phyloP scores from a whole-genome alignment of 2,797 vertebrate genomes.

The Potorous gilbertii region DNA sequence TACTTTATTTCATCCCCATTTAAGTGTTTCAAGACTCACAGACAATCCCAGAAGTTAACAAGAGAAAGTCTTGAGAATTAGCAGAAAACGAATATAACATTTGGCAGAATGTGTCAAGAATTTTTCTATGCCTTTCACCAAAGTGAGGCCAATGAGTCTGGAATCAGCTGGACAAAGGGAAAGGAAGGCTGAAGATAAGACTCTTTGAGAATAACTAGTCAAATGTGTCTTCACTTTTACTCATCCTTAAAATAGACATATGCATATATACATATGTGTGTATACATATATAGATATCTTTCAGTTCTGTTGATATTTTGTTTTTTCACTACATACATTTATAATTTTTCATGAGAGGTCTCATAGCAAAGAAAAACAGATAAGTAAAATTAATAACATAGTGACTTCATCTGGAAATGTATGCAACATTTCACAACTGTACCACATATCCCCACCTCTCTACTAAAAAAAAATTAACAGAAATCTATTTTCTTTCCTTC shows the following conservation, averaged over 20 bases:
- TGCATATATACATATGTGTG: background rate
- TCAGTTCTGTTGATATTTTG: background rate
- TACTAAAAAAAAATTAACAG: background rate
- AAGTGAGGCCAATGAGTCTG: background rate
- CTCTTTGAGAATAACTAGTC: background rate
- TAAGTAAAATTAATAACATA: background rate
- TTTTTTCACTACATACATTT: background rate
- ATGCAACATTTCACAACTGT: background rate
- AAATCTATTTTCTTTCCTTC: background rate
- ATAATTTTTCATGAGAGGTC: background rate
- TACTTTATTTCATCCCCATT: background rate
- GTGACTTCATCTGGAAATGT: background rate
- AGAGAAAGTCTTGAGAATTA: background rate
- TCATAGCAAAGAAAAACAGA: background rate
- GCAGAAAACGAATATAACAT: background rate
- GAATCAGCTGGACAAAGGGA: background rate
- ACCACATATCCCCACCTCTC: background rate
- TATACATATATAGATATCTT: background rate
- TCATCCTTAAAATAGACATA: background rate
- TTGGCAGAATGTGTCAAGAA: background rate
- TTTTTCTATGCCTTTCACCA: background rate
- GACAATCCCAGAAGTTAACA: constrained; percentile 26
- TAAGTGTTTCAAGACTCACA: background rate
- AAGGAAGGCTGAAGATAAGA: constrained; percentile 3
- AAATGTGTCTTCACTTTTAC: background rate